These are phyloP conservation scores for Phalanger gymnotis DNA, from an alignment of 2,797 vertebrate species.

Conservation along the genomic window DNA sequence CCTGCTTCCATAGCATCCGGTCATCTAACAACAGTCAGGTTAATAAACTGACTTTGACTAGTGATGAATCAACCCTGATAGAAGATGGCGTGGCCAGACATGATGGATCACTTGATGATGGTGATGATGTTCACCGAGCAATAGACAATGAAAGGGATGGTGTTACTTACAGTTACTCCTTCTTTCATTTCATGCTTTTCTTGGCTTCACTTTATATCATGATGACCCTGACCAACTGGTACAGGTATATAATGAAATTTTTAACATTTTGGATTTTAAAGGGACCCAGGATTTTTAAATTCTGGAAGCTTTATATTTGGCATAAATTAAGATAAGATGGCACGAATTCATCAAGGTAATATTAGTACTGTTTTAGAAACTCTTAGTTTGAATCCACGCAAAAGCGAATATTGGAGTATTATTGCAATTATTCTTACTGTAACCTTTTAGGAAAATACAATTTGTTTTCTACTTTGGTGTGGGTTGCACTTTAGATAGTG, in stretches of 20 bases:
- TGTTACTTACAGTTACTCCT: conserved; percentile 98
- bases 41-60: conserved; percentile 96
- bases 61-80: conserved; percentile 95
- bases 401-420: conserved; percentile 15
- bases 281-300: neutral
- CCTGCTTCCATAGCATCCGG: conserved; percentile 88
- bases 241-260: conserved; percentile 86
- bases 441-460: neutral
- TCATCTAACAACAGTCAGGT: conserved; percentile 97
- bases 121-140: conserved; percentile 87
- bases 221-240: conserved; percentile 99
- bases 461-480: conserved; percentile 40
- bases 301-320: neutral
- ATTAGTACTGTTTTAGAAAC: conserved; percentile 22
- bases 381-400: conserved; percentile 28
- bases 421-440: neutral
- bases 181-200: conserved; percentile 99
- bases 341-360: conserved; percentile 1
- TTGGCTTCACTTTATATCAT: conserved; percentile 98
- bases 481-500: neutral
- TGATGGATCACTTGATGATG: conserved; percentile 90
- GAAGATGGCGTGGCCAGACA: conserved; percentile 91
- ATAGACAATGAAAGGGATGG: conserved; percentile 96
- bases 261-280: neutral
- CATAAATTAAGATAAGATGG: neutral